Base-by-base conservation (phyloP, 2,797 vertebrate genomes). In the Acipenser transmontanus region DNA sequence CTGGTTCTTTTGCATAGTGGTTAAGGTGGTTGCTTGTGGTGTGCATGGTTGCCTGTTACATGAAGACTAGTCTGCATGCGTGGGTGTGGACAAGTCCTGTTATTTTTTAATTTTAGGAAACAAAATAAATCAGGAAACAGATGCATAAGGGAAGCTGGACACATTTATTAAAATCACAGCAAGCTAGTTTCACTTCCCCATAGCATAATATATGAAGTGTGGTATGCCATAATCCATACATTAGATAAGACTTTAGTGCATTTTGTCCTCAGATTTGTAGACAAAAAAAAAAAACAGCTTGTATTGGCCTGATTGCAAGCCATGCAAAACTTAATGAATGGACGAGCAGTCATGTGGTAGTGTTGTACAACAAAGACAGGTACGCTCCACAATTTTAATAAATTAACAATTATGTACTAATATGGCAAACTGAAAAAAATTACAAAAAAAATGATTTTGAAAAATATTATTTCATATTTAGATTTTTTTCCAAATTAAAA, bases 361-460 rank as follows among this genome's bases (percentile, higher is more conserved):
- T 62, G 63, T 50, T 66, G 65, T 64, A 66, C 64, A 50, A 69
- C 65, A 65, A 61, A 50, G 34, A 70, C 67, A 63, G 66, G 62
- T 70, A 71, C 68, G 69, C 59, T 63, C 68, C 71, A 71, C 65
- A 72, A 65, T 72, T 72, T 48, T 34, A 34, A 34, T 34, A 34
- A 73, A 70, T 70, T 62, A 72, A 64, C 57, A 66, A 66, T 68
- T n/a, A 57, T 61, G 67, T 71, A 66, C 72, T 64, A 69, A 63
- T 60, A 68, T 67, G 50, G 70, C 69, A 69, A 70, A 65, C 62
- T 48, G 59, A 47, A 68, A 65, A 66, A 61, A 34, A 34, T n/a
- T n/a, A n/a, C n/a, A 34, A 34, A 34, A 34, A 34, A 48, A 11
- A 71, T 61, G 68, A 70, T 69, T 66, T 66, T 50, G 62, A 71